A percentile compares a stretch with the other conserved stretches of the same genome.
Conservation (phyloP, 2,888 invertebrate species). For the Halictus ligatus region DNA sequence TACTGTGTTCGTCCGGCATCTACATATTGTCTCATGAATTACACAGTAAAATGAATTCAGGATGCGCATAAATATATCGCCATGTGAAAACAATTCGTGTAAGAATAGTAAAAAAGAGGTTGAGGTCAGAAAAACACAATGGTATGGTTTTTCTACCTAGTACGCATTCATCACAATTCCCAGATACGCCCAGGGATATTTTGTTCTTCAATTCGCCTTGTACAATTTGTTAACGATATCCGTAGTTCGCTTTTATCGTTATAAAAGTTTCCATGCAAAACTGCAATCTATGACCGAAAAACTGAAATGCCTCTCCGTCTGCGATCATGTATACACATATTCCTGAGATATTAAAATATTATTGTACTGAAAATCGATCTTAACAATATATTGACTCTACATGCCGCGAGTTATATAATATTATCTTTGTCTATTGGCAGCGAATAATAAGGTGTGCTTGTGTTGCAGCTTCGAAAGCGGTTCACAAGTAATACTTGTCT, state of each 20-base stretch:
- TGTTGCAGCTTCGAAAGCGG: constrained; percentile 11
- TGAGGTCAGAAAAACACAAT: constrained; percentile 32
- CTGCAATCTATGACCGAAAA: constrained; percentile 27
- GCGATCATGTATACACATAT: constrained; percentile 51
- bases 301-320: constrained; percentile 51
- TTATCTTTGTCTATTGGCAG: constrained; percentile 52
- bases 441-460: constrained; percentile 37
- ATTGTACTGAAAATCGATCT: constrained; percentile 62
- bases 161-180: constrained; percentile 56
- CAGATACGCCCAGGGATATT: constrained; percentile 38
- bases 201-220: constrained; percentile 33
- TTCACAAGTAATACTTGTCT: constrained; percentile 21
- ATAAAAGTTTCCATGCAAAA: constrained; percentile 37
- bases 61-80: constrained; percentile 56
- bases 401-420: constrained; percentile 43
- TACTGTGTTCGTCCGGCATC: constrained; percentile 52
- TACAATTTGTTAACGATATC: constrained; percentile 21
- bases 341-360: constrained; percentile 68
- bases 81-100: constrained; percentile 46
- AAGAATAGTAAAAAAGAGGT: constrained; percentile 58
- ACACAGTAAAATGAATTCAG: constrained; percentile 68
- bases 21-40: constrained; percentile 75
- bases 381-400: constrained; percentile 47
- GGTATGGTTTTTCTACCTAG: constrained; percentile 37
- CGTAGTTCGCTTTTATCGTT: constrained; percentile 22